Evolutionary conservation across 2,797 vertebrate genomes (phyloP).

Genomic region (Vultur gryphus): DNA sequence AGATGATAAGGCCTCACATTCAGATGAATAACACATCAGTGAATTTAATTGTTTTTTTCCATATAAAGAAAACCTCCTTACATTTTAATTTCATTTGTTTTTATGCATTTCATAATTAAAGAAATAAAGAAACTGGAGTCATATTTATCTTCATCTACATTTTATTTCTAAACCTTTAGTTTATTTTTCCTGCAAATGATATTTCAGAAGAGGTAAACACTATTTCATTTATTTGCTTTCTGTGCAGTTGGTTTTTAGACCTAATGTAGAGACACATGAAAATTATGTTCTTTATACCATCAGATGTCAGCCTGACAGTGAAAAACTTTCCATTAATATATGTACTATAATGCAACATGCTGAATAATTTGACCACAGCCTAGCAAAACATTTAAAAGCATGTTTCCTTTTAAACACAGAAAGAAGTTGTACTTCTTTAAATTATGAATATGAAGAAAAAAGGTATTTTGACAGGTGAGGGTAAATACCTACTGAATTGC

Average conservation of each 20-base stretch:
- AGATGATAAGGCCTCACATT: not conserved
- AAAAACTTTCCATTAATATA: not conserved
- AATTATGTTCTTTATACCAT: not conserved
- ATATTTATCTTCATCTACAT: not conserved
- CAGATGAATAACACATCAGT: not conserved
- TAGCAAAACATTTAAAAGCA: not conserved
- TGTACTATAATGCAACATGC: not conserved
- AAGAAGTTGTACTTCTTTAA: not conserved
- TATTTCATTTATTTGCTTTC: not conserved
- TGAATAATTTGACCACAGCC: not conserved
- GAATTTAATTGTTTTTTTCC: conserved; percentile 8
- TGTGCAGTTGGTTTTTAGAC: not conserved
- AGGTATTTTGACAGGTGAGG: not conserved
- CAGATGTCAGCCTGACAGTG: not conserved
- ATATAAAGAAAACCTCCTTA: not conserved
- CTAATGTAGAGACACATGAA: not conserved
- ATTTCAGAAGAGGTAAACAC: not conserved
- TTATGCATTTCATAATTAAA: not conserved
- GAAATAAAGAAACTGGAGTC: not conserved
- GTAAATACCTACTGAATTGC: not conserved
- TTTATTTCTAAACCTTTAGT: not conserved
- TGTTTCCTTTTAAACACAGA: not conserved
- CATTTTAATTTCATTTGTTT: not conserved
- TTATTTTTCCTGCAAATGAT: not conserved
- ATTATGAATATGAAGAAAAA: not conserved